Evolutionary conservation across 2,113 vertebrate species (phyloP).

Genomic region (Ariopsis seemanni): DNA sequence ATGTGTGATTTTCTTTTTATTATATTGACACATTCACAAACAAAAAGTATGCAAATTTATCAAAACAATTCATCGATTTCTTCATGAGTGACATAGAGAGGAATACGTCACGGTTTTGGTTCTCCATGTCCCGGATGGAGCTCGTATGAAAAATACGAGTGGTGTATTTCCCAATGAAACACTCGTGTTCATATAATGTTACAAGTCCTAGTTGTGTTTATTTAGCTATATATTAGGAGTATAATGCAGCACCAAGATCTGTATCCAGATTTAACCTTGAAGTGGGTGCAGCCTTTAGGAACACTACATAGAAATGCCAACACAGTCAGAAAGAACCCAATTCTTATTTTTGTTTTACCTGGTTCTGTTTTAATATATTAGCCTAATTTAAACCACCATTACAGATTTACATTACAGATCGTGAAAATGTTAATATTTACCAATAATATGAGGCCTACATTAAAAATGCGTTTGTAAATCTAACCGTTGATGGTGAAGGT

Average conservation of each 20-base stretch:
- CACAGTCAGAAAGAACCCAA: too few relatives aligned
- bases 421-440: too few relatives aligned
- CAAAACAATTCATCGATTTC: too few relatives aligned
- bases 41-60: too few relatives aligned
- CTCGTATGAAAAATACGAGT: too few relatives aligned
- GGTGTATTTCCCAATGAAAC: too few relatives aligned
- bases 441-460: not conserved
- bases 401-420: not conserved
- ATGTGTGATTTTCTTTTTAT: too few relatives aligned
- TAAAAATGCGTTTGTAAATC: not conserved
- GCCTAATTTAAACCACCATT: not conserved
- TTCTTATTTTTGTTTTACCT: not conserved
- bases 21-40: too few relatives aligned
- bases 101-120: too few relatives aligned
- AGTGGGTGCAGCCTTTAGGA: not conserved
- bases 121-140: too few relatives aligned
- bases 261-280: not conserved
- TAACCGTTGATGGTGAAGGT: conserved; percentile 78
- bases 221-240: not conserved
- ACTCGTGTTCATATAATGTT: not conserved
- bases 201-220: not conserved
- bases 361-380: not conserved
- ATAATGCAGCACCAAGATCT: not conserved
- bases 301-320: not conserved
- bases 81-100: too few relatives aligned